A percentile compares a stretch with the other conserved stretches of the same genome.
Conservation (phyloP, 2,113 vertebrate species). For the Percina caprodes region DNA sequence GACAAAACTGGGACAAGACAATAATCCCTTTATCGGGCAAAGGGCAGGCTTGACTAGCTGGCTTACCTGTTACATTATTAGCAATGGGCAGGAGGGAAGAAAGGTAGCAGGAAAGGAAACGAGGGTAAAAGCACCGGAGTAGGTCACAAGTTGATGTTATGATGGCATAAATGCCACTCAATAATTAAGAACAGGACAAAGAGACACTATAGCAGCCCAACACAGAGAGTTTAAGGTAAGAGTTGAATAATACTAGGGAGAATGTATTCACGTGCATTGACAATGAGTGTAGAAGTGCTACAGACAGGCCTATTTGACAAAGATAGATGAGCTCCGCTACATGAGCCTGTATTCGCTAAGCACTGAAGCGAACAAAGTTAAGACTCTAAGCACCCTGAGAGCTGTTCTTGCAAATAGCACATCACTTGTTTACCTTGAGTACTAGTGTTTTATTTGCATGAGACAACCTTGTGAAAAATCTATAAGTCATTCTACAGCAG, state of each 20-base stretch:
- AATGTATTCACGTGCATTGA: background rate
- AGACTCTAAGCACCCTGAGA: slow-evolving; percentile 54
- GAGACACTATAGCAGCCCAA: background rate
- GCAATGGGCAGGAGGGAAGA: slow-evolving; percentile 35
- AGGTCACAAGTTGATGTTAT: slow-evolving; percentile 45
- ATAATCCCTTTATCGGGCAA: slow-evolving; percentile 80
- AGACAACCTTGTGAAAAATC: slow-evolving; percentile 80
- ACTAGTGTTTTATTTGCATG: slow-evolving; percentile 77
- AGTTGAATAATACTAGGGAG: slow-evolving; percentile 6
- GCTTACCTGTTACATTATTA: slow-evolving; percentile 81
- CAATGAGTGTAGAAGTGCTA: slow-evolving; percentile 5
- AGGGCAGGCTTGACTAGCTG: slow-evolving; percentile 63
- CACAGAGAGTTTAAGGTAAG: background rate
- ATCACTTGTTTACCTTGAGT: slow-evolving; percentile 75
- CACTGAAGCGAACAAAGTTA: slow-evolving; percentile 56
- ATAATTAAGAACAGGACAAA: slow-evolving; percentile 1
- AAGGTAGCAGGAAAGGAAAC: slow-evolving; percentile 4
- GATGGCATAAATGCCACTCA: slow-evolving; percentile 9
- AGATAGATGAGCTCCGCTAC: slow-evolving; percentile 64
- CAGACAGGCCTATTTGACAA: slow-evolving; percentile 56
- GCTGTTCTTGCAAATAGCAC: slow-evolving; percentile 54
- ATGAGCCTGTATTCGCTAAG: slow-evolving; percentile 51
- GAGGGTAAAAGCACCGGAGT: slow-evolving; percentile 17
- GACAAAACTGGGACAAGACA: slow-evolving; percentile 63
- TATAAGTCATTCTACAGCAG: slow-evolving; percentile 69